Evolutionary conservation across 2,888 invertebrate genomes (phyloP), one percentile per base, ranked within the genome.

Genomic region (Drosophila kuntzei): DNA sequence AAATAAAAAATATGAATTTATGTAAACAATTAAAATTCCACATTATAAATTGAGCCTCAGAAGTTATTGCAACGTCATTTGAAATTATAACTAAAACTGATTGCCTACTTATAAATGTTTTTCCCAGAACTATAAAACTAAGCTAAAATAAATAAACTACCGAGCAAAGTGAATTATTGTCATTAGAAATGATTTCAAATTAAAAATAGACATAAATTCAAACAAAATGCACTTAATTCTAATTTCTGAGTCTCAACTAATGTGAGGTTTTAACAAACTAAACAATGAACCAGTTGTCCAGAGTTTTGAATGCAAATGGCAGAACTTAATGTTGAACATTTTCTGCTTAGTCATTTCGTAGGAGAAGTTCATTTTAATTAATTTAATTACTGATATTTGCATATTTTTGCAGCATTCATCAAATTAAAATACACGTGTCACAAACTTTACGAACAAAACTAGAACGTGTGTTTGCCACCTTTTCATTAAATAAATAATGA

Each of bases 381-480:
- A 69, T 71, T 81, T 59, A 87, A 87, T 85, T 79, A 79, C 61
- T 66, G 58, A 65, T 63, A 69, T 79, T 85, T 79, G 73, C 83
- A 79, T 79, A 58, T 37, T 59, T 79, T 59, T 64, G 59, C 57
- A 76, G 68, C 61, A 64, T 50, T 47, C 53, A 59, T 59, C 53
- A 62, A 64, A 87, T 82, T 76, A 67, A 66, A 87, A 69, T 66
- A 49, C 79, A 68, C 76, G 64, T 71, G 76, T 51, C 61, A 55
- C 58, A 59, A 77, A 68, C 57, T 62, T 64, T 50, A 41, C 14
- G 25, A 41, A 53, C 34, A 49, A 29, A 37, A 53, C 49, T 63
- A 61, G 62, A 55, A 20, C 14, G 46, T 43, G 32, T 12, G 29
- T 18, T 46, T 29, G 29, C 32, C 11, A 43, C 14, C 20, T 18